Evolutionary conservation across 2,888 invertebrate species (phyloP).

Genomic region (Drosophila ezoana): DNA sequence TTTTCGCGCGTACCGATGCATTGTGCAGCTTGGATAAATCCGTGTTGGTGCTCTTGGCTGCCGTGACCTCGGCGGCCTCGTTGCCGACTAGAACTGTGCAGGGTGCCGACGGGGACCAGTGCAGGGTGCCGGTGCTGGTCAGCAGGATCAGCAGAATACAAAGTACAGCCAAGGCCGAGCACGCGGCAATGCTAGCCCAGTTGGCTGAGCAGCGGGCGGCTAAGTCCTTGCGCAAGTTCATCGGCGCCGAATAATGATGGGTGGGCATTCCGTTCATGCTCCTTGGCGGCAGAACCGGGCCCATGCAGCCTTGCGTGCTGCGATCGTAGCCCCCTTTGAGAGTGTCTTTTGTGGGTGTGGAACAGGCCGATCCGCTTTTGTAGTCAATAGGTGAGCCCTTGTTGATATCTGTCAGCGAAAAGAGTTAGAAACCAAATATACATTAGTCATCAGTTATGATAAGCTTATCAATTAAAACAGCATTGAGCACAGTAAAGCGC

Average conservation of each 20-base stretch:
- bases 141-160: slow-evolving; percentile 94
- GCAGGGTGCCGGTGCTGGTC: slow-evolving; percentile 93
- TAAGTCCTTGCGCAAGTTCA: slow-evolving; percentile 94
- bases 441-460: slow-evolving; percentile 34
- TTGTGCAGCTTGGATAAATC: slow-evolving; percentile 90
- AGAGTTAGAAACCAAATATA: slow-evolving; percentile 15
- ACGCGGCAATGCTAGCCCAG: slow-evolving; percentile 95
- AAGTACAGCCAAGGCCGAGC: slow-evolving; percentile 92
- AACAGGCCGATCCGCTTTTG: slow-evolving; percentile 93
- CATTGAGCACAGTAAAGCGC: slow-evolving; percentile 29
- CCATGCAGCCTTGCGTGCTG: slow-evolving; percentile 87
- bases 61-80: slow-evolving; percentile 89
- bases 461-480: slow-evolving; percentile 53
- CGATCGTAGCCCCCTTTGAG: slow-evolving; percentile 87
- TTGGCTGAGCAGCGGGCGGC: slow-evolving; percentile 96
- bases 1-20: slow-evolving; percentile 87
- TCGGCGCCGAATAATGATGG: slow-evolving; percentile 92
- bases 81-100: slow-evolving; percentile 94
- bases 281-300: slow-evolving; percentile 91
- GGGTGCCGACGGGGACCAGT: slow-evolving; percentile 93
- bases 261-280: slow-evolving; percentile 87
- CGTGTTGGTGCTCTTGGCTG: slow-evolving; percentile 89
- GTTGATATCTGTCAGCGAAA: slow-evolving; percentile 90
- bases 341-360: slow-evolving; percentile 93
- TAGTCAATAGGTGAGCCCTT: slow-evolving; percentile 95